These are phyloP conservation scores for Malurus cyaneus DNA, from an alignment of 2,113 vertebrate species.

Conservation along the genomic window DNA sequence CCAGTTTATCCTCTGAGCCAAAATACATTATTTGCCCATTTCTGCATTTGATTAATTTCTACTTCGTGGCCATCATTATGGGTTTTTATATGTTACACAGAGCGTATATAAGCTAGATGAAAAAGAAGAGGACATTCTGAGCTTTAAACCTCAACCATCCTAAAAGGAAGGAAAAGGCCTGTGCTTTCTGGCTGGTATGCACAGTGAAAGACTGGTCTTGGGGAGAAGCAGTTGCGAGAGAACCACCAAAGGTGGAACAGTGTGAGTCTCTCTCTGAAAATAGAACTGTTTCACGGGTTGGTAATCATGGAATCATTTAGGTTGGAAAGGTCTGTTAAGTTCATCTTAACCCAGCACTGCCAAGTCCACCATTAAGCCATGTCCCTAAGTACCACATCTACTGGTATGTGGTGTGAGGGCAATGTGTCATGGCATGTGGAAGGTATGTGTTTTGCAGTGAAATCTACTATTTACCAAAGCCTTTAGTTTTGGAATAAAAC, in stretches of 20 bases:
- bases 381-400: background rate
- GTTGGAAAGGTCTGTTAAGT: background rate
- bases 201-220: background rate
- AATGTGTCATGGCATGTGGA: rapidly evolving
- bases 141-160: background rate
- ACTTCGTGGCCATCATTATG: background rate
- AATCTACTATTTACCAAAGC: background rate
- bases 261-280: background rate
- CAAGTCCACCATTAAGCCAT: background rate
- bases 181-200: background rate
- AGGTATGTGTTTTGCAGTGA: background rate
- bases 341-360: background rate
- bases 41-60: background rate
- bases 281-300: background rate
- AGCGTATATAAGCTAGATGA: background rate
- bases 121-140: background rate
- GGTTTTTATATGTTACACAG: background rate
- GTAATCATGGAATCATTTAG: background rate
- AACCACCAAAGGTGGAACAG: background rate
- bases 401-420: background rate
- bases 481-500: background rate
- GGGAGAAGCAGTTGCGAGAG: background rate
- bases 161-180: background rate
- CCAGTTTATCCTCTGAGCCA: background rate
- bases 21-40: background rate